A percentile compares a stretch with the other conserved stretches of the same genome.
These are phyloP conservation scores for Bellardia pandia DNA, from an alignment of 2,888 invertebrate species.

Conservation along the genomic window DNA sequence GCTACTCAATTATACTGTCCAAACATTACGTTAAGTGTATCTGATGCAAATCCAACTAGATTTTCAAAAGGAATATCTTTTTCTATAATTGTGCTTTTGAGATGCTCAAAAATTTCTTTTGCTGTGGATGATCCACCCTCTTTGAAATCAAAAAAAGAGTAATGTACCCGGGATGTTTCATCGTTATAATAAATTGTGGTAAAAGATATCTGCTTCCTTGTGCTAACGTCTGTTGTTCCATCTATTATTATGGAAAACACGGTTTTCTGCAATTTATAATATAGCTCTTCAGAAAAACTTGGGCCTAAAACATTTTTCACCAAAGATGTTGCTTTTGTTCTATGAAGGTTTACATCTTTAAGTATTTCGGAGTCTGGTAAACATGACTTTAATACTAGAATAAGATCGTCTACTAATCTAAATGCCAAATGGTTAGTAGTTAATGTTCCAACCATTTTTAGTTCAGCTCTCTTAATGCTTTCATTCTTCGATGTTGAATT, in stretches of 20 bases:
- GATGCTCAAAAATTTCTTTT: conserved; percentile 6
- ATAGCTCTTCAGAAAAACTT: not conserved
- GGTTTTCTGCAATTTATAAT: not conserved
- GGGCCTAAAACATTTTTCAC: conserved; percentile 20
- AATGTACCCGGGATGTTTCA: not conserved
- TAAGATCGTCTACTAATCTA: too few species aligned
- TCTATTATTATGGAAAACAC: too few species aligned
- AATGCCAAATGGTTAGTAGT: too few species aligned
- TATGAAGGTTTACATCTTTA: conserved; percentile 10
- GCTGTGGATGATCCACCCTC: not conserved
- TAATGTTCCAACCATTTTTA: conserved; percentile 25
- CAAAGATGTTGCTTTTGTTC: conserved; percentile 10
- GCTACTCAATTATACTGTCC: conserved; percentile 33
- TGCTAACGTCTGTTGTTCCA: not conserved
- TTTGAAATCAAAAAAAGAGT: conserved; percentile 13
- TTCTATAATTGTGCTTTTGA: conserved; percentile 5
- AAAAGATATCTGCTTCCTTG: conserved; percentile 33
- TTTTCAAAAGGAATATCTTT: conserved; percentile 1
- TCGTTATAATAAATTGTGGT: conserved; percentile 7
- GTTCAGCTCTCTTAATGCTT: too few species aligned
- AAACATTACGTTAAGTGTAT: too few species aligned
- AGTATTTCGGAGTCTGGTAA: not conserved
- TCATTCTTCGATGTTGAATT: not conserved
- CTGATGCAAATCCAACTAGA: too few species aligned
- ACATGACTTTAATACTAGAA: too few species aligned